A percentile compares a stretch with the other conserved stretches of the same genome.
Conservation (phyloP, 64 coral and sea anemone genomes). For the Stichodactyla mertensii region DNA sequence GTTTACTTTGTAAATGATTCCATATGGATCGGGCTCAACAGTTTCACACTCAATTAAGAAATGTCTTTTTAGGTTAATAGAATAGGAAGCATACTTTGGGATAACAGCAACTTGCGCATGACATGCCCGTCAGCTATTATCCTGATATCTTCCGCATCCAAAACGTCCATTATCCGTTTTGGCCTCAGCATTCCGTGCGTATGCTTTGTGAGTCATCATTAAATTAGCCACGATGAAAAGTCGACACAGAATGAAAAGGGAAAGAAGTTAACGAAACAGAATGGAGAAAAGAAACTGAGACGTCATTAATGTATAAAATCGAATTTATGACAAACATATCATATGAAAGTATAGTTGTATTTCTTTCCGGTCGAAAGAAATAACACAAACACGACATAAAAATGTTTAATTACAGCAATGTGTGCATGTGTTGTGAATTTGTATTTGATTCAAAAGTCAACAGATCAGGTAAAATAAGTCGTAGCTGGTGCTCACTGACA, state of each 20-base stretch:
- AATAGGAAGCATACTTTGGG: neutral
- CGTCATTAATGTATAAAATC: neutral
- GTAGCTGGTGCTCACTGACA: neutral
- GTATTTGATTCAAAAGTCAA: constrained; percentile 2
- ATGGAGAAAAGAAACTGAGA: too few species aligned
- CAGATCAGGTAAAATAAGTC: neutral
- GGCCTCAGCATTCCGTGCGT: neutral
- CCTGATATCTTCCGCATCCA: neutral
- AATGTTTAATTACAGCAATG: neutral
- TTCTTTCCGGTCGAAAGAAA: neutral
- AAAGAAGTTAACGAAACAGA: too few species aligned
- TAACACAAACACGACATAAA: neutral
- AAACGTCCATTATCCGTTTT: neutral
- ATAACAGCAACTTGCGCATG: neutral
- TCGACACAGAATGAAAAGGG: neutral
- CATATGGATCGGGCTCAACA: neutral
- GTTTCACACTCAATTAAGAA: constrained; percentile 12
- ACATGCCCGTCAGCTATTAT: neutral
- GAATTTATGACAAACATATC: neutral
- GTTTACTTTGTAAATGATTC: neutral
- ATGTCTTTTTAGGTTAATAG: neutral
- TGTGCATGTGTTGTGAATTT: neutral
- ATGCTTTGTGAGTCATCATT: neutral
- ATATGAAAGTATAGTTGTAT: neutral
- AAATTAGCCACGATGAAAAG: neutral